Base-by-base conservation (phyloP, 2,888 invertebrate species). In the Nomada ferruginata region DNA sequence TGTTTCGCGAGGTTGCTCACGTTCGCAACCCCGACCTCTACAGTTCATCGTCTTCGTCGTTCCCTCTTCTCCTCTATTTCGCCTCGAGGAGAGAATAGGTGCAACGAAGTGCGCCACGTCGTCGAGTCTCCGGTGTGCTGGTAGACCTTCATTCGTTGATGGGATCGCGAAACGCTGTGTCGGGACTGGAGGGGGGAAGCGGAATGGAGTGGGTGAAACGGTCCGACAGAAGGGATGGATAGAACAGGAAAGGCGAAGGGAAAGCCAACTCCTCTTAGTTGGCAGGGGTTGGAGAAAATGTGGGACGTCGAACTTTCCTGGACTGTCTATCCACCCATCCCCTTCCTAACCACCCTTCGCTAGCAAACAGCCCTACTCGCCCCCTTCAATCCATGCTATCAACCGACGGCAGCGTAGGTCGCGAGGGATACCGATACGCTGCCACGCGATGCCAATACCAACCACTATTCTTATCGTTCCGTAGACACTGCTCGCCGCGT, bases 251-350 rank as follows among this genome's bases (percentile, higher is more conserved):
- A 63, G n/a, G 23, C 68, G 44, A 57, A 73, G 36, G 59, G 65
- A 20, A 53, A n/a, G n/a, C n/a, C n/a, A n/a, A n/a, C n/a, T n/a
- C n/a, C n/a, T n/a, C n/a, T n/a, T n/a, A n/a, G 83, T 66, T 86
- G 83, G 71, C 77, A 84, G 79, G 86, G 84, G 85, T 84, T 87
- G 86, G 84, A 83, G 84, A 87, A 86, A 92, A 92, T 91, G 89
- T 92, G 89, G 90, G 88, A 91, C 91, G 88, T 92, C 91, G 91
- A 91, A 91, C 90, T 89, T 88, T 88, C 85, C 85, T 87, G 87
- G 88, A 90, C 85, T 89, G 84, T 76, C 87, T 87, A 81, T 60
- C 76, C 69, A 26, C 18, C 52, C 65, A n/a, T 42, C 55, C 68
- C 63, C 73, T 42, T 66, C 13, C 65, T 50, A 65, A 26, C 75